Base-by-base conservation (phyloP, 2,797 vertebrate genomes). In the Pangasius macronema region DNA sequence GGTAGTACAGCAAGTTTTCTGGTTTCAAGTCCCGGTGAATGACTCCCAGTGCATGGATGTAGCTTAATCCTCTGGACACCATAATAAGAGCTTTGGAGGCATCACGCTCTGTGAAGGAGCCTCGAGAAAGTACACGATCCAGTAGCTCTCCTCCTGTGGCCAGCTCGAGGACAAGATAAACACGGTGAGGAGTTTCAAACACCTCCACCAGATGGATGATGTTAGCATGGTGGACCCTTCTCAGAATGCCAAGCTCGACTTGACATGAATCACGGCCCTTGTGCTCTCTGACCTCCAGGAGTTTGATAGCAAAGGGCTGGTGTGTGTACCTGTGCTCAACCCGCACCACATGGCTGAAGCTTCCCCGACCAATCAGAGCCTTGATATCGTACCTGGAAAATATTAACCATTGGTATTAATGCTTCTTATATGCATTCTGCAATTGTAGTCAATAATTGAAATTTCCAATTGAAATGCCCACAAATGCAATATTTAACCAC, bases 261-360 rank as follows among this genome's bases (percentile, higher is more conserved):
- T 89, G 89, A 53, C 93, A 95, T 87, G 93, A 91, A 85, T 94
- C 92, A 0, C 87, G 91, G 49, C 93, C 92, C 88, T 91, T 92
- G 0, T 90, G 93, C 82, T 91, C 88, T 88, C 89, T 92, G 9
- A 93, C 88, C 88, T 95, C 94, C 90, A 95, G 92, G 92, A 95
- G 94, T 89, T 96, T 96, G 68, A 96, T 94, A 88, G 95, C 93
- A 51, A 93, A 93, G n/a, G 94, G 94, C 89, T 92, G 94, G 84
- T 88, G 88, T 36, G 93, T 93, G 13, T 86, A 89, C 76, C 93
- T 89, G 91, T 94, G 94, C 91, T 95, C 94, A 68, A 89, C 94
- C 0, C 92, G 92, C 76, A 95, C 93, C 0, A 95, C 94, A 0
- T 92, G 92, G 88, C 94, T 94, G 91, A 94, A 95, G 91, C 94